Evolutionary conservation across 92 coral and sea anemone genomes (phyloP).

Genomic region (Hydrozoanthus gracilis): DNA sequence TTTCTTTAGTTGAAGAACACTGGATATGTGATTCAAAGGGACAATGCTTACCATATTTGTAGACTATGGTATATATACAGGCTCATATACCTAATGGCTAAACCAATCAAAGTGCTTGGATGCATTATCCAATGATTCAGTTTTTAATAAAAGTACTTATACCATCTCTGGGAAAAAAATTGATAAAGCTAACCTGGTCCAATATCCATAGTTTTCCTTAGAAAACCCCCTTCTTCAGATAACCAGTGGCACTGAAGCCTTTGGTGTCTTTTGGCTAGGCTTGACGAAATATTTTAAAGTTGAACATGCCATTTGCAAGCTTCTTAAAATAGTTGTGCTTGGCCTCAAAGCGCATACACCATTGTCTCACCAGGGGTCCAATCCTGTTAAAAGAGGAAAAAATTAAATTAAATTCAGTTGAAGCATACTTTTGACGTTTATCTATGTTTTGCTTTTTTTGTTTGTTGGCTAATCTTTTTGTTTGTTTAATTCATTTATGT

Average conservation of each 20-base stretch:
- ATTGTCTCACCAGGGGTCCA: conserved; percentile 9
- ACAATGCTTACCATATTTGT: too few relatives aligned
- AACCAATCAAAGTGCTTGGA: background rate
- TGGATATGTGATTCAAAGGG: too few relatives aligned
- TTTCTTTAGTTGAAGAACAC: too few relatives aligned
- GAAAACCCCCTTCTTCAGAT: conserved; percentile 30
- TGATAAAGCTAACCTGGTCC: conserved; percentile 23
- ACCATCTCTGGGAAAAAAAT: background rate
- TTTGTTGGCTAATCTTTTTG: too few relatives aligned
- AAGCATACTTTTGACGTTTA: too few relatives aligned
- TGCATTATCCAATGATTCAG: background rate
- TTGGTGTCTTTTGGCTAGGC: conserved; percentile 14
- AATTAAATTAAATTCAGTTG: background rate
- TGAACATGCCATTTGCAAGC: background rate
- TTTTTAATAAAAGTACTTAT: background rate
- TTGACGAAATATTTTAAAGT: background rate
- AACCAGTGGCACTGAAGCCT: conserved; percentile 27
- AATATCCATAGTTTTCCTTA: background rate
- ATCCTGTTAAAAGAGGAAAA: background rate
- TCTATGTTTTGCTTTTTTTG: background rate
- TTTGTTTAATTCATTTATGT: too few relatives aligned
- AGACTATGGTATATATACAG: too few relatives aligned
- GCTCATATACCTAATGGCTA: too few relatives aligned
- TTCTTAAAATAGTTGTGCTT: conserved; percentile 22
- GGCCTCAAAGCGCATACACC: conserved; percentile 20